These are phyloP conservation scores for Drosophila prostipennis DNA, from an alignment of 2,888 invertebrate species.

Conservation along the genomic window DNA sequence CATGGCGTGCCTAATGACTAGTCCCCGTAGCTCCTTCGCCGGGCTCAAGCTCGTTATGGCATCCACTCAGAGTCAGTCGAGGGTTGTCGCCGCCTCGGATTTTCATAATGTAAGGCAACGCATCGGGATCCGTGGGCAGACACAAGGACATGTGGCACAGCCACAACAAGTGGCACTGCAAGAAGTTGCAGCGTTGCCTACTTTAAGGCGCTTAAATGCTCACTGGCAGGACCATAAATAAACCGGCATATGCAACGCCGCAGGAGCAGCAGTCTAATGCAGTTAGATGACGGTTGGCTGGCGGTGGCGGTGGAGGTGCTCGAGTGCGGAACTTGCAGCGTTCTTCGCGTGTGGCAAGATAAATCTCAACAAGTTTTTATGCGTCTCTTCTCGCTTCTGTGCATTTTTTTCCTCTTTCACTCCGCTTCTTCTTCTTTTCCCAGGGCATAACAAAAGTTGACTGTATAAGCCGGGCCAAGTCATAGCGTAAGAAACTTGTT, in stretches of 20 bases:
- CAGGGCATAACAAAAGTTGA: constrained; percentile 66
- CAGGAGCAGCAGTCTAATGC: constrained; percentile 49
- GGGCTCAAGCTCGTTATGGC: constrained; percentile 34
- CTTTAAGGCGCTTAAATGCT: constrained; percentile 76
- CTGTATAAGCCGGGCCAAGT: constrained; percentile 61
- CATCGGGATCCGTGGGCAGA: background rate
- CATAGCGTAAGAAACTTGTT: constrained; percentile 41
- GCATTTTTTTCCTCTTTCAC: constrained; percentile 18
- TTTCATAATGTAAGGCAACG: constrained; percentile 46
- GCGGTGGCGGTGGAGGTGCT: constrained; percentile 16
- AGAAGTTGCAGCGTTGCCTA: constrained; percentile 56
- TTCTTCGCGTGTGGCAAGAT: constrained; percentile 71
- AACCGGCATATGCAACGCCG: constrained; percentile 67
- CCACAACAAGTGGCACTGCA: constrained; percentile 65
- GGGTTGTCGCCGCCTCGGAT: constrained; percentile 33
- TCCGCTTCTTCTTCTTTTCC: constrained; percentile 4
- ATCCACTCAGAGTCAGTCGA: constrained; percentile 48
- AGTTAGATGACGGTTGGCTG: constrained; percentile 48
- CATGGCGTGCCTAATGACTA: constrained; percentile 47
- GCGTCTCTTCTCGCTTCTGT: constrained; percentile 47
- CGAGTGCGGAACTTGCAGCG: constrained; percentile 40
- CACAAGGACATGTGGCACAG: constrained; percentile 53
- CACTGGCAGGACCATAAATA: constrained; percentile 66
- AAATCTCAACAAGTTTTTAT: constrained; percentile 79
- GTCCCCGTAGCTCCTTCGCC: constrained; percentile 9